Evolutionary conservation across 2,797 vertebrate species (phyloP), one percentile per base, ranked within the genome.

Genomic region (Arctocebus calabarensis): DNA sequence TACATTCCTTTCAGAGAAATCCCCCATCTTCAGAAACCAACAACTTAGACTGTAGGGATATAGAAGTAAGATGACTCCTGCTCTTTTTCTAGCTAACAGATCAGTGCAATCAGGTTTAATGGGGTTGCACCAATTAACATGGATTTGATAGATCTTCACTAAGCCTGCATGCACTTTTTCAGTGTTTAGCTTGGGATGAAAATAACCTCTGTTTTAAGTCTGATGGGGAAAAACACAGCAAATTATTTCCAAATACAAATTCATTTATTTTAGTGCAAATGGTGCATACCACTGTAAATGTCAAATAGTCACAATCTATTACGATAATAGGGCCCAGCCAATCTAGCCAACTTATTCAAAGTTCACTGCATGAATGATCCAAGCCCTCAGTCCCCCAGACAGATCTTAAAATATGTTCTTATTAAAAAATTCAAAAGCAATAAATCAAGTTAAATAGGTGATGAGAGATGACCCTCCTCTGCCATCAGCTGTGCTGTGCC

Each of bases 181-280:
- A 95, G 48, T 74, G 88, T 92, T 92, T 95, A 94, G 87, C 88
- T 94, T 70, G 84, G 75, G 83, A 94, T 23, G 61, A 45, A 94
- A 96, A 70, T 73, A 68, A 55, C 66, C 23, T 94, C 90, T 95
- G 55, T 68, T 91, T 95, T 84, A 86, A 55, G 7, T 88, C 34
- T 55, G 48, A 94, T 25, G 29, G 55, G 52, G 12, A 0, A 2
- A n/a, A 88, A 68, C 59, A 12, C 8, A 25, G 77, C 74, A 89
- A 83, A 90, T 94, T 95, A 87, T 93, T 95, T 96, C 84, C 87
- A 96, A 97, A 96, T 89, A 96, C 83, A 93, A 96, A 97, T 91
- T 91, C 81, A 94, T 85, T 95, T 95, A 96, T 92, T 96, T 95
- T 82, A 91, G 89, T 88, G 71, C 89, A 96, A 96, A 97, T 91